A percentile compares a stretch with the other conserved stretches of the same genome.
Conservation (phyloP, 2,888 invertebrate genomes). For the Vesta saturnalis region DNA sequence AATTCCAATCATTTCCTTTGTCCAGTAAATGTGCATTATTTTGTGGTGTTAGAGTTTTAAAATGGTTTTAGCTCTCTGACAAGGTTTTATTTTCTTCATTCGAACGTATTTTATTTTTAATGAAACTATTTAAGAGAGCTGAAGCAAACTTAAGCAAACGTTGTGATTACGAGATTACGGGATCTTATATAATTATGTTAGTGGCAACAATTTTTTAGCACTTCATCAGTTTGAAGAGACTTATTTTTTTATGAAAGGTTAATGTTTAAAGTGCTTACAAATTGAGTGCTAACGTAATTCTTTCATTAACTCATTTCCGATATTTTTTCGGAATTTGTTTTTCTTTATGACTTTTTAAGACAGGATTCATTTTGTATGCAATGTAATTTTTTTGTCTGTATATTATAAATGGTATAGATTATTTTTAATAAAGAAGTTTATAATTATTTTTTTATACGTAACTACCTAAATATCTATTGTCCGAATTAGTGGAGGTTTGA, state of each 20-base stretch:
- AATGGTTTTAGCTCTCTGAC: slow-evolving; percentile 18
- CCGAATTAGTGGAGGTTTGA: too few relatives aligned
- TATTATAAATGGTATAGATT: slow-evolving; percentile 47
- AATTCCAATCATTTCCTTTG: slow-evolving; percentile 37
- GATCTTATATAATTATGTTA: slow-evolving; percentile 20
- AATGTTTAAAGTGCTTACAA: neutral
- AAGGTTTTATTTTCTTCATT: slow-evolving; percentile 17
- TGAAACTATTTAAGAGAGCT: slow-evolving; percentile 8
- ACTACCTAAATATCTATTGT: too few relatives aligned
- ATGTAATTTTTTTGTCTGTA: slow-evolving; percentile 45
- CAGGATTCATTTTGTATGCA: slow-evolving; percentile 39
- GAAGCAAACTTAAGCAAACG: slow-evolving; percentile 24
- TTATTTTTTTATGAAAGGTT: slow-evolving; percentile 18
- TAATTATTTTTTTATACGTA: slow-evolving; percentile 36
- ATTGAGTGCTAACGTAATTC: neutral
- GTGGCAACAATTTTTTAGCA: neutral
- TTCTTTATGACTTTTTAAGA: slow-evolving; percentile 32
- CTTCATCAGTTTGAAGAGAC: neutral
- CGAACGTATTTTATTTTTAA: slow-evolving; percentile 7
- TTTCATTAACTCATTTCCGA: slow-evolving; percentile 29
- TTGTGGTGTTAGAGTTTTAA: slow-evolving; percentile 21
- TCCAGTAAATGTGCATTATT: slow-evolving; percentile 20
- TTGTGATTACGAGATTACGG: slow-evolving; percentile 31
- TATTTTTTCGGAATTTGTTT: slow-evolving; percentile 36
- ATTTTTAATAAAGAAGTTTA: slow-evolving; percentile 49